Conservation (phyloP, 2,113 vertebrate species). For the Trachemys scripta region DNA sequence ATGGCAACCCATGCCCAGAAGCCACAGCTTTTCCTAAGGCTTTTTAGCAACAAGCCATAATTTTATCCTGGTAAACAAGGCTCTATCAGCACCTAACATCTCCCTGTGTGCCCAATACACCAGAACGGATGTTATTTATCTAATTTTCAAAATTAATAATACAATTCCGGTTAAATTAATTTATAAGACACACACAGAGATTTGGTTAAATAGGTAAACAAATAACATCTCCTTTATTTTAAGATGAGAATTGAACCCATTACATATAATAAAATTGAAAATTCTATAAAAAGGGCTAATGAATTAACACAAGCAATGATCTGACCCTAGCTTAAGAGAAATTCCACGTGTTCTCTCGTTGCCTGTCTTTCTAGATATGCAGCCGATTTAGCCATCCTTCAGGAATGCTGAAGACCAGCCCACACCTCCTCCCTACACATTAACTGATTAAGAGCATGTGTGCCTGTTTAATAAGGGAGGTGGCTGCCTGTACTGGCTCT, state of each 20-base stretch:
- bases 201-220: neutral
- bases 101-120: neutral
- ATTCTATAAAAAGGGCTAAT: conserved; percentile 27
- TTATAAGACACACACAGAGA: neutral
- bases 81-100: neutral
- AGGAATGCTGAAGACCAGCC: neutral
- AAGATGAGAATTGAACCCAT: conserved; percentile 34
- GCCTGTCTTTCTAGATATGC: neutral
- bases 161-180: neutral
- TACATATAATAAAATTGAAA: neutral
- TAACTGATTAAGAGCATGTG: rapidly evolving
- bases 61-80: neutral
- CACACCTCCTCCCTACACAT: too few species aligned
- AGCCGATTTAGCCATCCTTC: neutral
- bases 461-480: neutral
- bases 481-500: neutral
- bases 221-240: conserved; percentile 36
- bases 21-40: neutral
- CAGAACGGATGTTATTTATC: neutral
- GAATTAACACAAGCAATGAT: conserved; percentile 36
- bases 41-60: neutral
- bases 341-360: neutral
- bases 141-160: neutral
- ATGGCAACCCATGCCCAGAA: neutral
- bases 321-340: neutral